Conservation (phyloP, 2,113 vertebrate genomes). For the Strix uralensis region DNA sequence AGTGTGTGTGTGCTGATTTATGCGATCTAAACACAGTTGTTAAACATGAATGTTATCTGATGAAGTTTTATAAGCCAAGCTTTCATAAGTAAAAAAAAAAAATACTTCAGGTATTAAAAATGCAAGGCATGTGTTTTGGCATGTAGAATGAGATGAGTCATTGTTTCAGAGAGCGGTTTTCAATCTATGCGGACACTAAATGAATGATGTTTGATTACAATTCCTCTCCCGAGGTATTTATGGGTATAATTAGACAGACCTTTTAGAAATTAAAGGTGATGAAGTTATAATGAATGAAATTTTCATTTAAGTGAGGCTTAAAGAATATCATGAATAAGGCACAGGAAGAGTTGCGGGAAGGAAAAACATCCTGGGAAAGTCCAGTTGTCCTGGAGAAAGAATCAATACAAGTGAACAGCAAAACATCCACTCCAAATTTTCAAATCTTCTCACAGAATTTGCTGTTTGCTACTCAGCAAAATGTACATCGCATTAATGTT, state of each 20-base stretch:
- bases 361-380: neutral
- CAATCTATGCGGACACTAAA: neutral
- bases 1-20: neutral
- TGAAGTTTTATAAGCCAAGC: neutral
- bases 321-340: neutral
- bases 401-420: neutral
- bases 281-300: neutral
- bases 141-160: neutral
- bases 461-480: neutral
- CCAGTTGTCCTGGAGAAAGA: neutral
- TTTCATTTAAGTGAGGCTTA: neutral
- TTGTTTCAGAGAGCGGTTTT: neutral
- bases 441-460: neutral
- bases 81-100: neutral
- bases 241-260: neutral
- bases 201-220: neutral
- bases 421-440: neutral
- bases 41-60: neutral
- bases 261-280: slow-evolving; percentile 6
- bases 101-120: neutral
- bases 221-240: neutral
- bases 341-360: neutral
- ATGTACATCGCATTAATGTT: neutral
- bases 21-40: neutral
- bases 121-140: neutral